phyloP scores from a whole-genome alignment of 2,888 invertebrate species.

The Allygus modestus region DNA sequence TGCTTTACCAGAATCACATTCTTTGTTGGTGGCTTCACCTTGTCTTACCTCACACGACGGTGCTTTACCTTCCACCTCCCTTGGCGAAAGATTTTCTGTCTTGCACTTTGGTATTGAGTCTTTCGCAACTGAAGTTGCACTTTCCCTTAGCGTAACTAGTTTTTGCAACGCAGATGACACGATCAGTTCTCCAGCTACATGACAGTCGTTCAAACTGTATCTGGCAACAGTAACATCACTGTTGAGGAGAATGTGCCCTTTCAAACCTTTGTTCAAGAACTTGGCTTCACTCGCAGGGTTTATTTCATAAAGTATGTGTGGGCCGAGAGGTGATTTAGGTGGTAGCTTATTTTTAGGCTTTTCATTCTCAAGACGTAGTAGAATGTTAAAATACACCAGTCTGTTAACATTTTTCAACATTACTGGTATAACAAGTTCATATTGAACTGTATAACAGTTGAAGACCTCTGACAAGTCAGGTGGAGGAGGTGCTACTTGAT shows the following conservation, averaged over 20 bases:
- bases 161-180: background rate
- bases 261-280: background rate
- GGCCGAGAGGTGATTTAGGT: background rate
- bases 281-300: background rate
- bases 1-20: background rate
- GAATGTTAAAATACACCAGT: constrained; percentile 1
- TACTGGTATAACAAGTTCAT: constrained; percentile 1
- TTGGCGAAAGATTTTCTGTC: background rate
- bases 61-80: background rate
- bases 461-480: background rate
- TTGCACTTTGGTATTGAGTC: background rate
- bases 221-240: background rate
- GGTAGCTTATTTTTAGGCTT: background rate
- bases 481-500: background rate
- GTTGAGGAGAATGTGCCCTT: background rate
- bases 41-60: background rate
- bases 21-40: background rate
- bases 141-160: background rate
- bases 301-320: constrained; percentile 28
- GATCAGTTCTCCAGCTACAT: background rate
- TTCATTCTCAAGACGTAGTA: background rate
- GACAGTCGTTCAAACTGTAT: background rate
- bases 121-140: background rate
- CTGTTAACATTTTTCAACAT: background rate
- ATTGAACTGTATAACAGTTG: background rate